Conservation (phyloP, 1,140 invertebrate species). For the Nixonia krombeini region DNA sequence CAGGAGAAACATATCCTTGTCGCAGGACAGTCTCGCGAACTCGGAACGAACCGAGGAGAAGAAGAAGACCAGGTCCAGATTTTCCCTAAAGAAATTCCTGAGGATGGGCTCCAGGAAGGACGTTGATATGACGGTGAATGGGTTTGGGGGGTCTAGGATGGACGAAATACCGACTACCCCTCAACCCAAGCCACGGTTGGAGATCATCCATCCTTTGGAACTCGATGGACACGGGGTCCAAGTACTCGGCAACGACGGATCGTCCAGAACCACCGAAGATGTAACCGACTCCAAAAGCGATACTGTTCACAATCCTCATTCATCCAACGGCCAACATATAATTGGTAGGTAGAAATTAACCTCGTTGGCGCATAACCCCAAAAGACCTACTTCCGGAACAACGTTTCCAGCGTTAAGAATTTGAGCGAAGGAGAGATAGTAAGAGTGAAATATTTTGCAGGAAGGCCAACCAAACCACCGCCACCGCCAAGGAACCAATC, state of each 20-base stretch:
- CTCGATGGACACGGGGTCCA: slow-evolving; percentile 85
- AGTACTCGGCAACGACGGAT: slow-evolving; percentile 78
- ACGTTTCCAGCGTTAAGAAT: too few species aligned
- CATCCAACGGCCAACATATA: slow-evolving; percentile 37
- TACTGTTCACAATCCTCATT: slow-evolving; percentile 4
- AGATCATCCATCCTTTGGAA: slow-evolving; percentile 91
- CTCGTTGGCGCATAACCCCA: too few species aligned
- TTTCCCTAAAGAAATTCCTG: slow-evolving; percentile 87
- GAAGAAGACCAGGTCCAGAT: slow-evolving; percentile 76
- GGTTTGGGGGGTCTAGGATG: slow-evolving; percentile 32
- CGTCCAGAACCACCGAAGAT: slow-evolving; percentile 65
- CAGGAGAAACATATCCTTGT: slow-evolving; percentile 78
- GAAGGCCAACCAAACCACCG: slow-evolving; percentile 75
- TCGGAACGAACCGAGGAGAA: slow-evolving; percentile 72
- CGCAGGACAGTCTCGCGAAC: slow-evolving; percentile 78
- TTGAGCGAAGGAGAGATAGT: too few species aligned
- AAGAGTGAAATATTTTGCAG: slow-evolving; percentile 41
- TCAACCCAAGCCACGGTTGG: slow-evolving; percentile 78
- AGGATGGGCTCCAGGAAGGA: slow-evolving; percentile 82
- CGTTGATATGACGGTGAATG: slow-evolving; percentile 69
- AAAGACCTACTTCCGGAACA: too few species aligned
- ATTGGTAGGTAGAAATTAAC: slow-evolving; percentile 55
- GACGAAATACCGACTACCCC: slow-evolving; percentile 68
- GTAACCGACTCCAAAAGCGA: slow-evolving; percentile 64
- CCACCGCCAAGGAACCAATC: slow-evolving; percentile 75